Conservation (phyloP, 1,140 invertebrate genomes). For the Apis laboriosa region DNA sequence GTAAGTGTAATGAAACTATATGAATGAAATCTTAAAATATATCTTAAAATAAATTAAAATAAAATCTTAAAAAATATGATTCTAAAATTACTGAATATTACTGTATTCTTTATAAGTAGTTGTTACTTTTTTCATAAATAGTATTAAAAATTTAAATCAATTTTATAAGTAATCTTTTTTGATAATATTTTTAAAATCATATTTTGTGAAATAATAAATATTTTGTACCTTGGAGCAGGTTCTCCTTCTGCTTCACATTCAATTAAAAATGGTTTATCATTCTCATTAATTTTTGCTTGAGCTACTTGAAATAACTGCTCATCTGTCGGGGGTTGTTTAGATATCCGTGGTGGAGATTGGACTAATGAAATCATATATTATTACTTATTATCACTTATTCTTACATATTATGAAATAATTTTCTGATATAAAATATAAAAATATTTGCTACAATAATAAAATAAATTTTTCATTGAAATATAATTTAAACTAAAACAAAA, state of each 20-base stretch:
- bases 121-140: not conserved
- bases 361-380: slow-evolving; percentile 80
- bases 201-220: not conserved
- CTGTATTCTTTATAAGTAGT: too few relatives aligned
- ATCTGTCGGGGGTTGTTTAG: slow-evolving; percentile 94
- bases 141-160: not conserved
- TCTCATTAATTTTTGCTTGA: slow-evolving; percentile 87
- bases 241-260: slow-evolving; percentile 97
- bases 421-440: not conserved
- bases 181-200: not conserved
- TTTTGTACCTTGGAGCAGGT: slow-evolving; percentile 89
- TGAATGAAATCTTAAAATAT: slow-evolving; percentile 56
- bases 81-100: not conserved
- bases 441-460: not conserved
- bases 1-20: slow-evolving; percentile 63
- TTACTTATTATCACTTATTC: not conserved
- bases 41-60: too few relatives aligned
- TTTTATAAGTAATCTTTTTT: not conserved
- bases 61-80: slow-evolving; percentile 28
- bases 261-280: slow-evolving; percentile 96
- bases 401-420: not conserved
- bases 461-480: not conserved
- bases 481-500: slow-evolving; percentile 3
- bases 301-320: slow-evolving; percentile 95
- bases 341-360: slow-evolving; percentile 92